Evolutionary conservation across 2,797 vertebrate species (phyloP), one percentile per base, ranked within the genome.

Genomic region (Petrocephalus schoutedeni): DNA sequence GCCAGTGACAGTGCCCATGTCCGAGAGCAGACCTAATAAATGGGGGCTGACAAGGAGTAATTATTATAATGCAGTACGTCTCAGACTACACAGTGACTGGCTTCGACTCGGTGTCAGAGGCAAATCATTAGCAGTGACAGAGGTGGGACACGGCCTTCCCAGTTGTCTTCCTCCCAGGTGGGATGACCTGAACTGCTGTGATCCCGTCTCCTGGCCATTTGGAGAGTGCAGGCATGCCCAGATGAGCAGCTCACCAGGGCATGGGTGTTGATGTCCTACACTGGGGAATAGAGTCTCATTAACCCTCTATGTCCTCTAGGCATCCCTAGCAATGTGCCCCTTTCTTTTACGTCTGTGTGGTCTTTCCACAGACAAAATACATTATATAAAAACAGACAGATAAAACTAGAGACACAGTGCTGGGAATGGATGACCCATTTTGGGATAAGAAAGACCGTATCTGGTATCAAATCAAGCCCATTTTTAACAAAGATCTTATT

Each of bases 61-160:
- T 95, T 96, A 95, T 94, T 94, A 91, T 94, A 94, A 95, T 95
- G 93, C 87, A 93, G 89, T 93, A 92, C 90, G 90, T 89, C 92
- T 90, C 92, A 92, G 90, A 89, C 92, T 90, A 91, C 94, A 92
- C 92, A 94, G 94, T 84, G 91, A 89, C 92, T 88, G 90, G 90
- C 91, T 91, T 87, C 90, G 90, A 92, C 89, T 91, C 92, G 93
- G 94, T 92, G 92, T 94, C 95, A 93, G 90, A 91, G 89, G 90
- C 90, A 89, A 93, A 94, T 93, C 94, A 92, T 94, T 94, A 94
- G 91, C 86, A 89, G 90, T 93, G 94, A 94, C 92, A 93, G 92
- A 93, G 90, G 91, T 93, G 92, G 91, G 90, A 92, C 91, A 91
- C 91, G 87, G 91, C 90, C 89, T 87, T 88, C 93, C 88, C 93